phyloP scores from a whole-genome alignment of 1,140 invertebrate species.

The Drosophila guanche region DNA sequence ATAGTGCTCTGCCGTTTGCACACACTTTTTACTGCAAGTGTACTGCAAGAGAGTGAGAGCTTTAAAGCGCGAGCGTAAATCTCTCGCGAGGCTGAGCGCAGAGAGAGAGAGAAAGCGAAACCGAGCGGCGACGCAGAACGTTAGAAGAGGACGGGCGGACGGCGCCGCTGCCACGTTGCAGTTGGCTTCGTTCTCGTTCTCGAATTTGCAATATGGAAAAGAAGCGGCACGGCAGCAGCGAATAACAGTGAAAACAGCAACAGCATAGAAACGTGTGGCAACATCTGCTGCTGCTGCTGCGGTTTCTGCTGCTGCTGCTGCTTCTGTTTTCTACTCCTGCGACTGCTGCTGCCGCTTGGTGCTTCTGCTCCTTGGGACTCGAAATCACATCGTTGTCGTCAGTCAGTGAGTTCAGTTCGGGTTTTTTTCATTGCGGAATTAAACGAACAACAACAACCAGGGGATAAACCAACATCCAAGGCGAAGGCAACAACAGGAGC shows the following conservation, averaged over 20 bases:
- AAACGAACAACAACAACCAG: slow-evolving; percentile 40
- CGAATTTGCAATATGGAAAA: slow-evolving; percentile 50
- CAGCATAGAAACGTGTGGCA: slow-evolving; percentile 47
- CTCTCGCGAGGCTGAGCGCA: slow-evolving; percentile 8
- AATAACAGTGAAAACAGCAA: slow-evolving; percentile 34
- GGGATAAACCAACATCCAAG: slow-evolving; percentile 49
- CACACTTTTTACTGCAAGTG: slow-evolving; percentile 23
- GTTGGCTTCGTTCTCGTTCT: slow-evolving; percentile 43
- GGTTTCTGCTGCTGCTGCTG: slow-evolving; percentile 10
- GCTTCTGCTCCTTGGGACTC: slow-evolving; percentile 59
- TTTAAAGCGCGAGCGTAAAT: slow-evolving; percentile 5
- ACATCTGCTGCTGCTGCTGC: slow-evolving; percentile 63
- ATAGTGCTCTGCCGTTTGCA: background rate
- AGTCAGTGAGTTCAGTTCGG: slow-evolving; percentile 76
- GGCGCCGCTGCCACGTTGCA: slow-evolving; percentile 70
- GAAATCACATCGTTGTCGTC: slow-evolving; percentile 78
- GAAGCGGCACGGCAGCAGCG: slow-evolving; percentile 7
- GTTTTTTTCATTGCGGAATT: slow-evolving; percentile 32
- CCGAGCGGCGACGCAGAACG: slow-evolving; percentile 36
- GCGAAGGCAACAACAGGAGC: slow-evolving; percentile 47
- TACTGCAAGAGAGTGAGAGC: slow-evolving; percentile 22
- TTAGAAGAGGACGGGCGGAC: slow-evolving; percentile 34
- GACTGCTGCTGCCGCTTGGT: slow-evolving; percentile 21
- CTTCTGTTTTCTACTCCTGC: slow-evolving; percentile 11
- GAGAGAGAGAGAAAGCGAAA: slow-evolving; percentile 35